Conservation (phyloP, 2,888 invertebrate genomes). For the Diabrotica balteata region DNA sequence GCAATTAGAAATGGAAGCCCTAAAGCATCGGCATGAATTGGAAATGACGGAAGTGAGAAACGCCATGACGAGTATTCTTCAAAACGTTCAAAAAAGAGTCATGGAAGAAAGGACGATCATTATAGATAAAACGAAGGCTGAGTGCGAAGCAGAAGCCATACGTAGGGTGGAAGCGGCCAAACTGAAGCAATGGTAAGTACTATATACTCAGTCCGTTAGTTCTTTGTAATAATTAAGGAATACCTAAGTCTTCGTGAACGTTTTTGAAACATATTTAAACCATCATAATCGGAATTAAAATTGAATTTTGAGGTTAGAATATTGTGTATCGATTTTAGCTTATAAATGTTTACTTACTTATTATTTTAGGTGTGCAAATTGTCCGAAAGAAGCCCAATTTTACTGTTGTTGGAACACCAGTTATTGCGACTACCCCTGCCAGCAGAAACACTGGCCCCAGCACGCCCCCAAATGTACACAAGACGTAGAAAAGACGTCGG, state of each 20-base stretch:
- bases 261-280: too few species aligned
- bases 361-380: slow-evolving; percentile 75
- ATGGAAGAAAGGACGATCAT: slow-evolving; percentile 69
- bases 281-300: too few species aligned
- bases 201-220: slow-evolving; percentile 8
- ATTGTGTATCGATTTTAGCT: too few species aligned
- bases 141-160: slow-evolving; percentile 74
- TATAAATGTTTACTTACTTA: slow-evolving; percentile 10
- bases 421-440: slow-evolving; percentile 90
- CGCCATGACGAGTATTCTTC: slow-evolving; percentile 55
- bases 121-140: slow-evolving; percentile 70
- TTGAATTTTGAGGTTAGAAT: too few species aligned
- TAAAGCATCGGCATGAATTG: slow-evolving; percentile 75
- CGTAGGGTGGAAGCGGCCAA: slow-evolving; percentile 80
- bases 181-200: slow-evolving; percentile 80
- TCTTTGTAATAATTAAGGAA: too few species aligned
- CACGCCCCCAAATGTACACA: slow-evolving; percentile 73
- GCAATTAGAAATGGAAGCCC: slow-evolving; percentile 73
- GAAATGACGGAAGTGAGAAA: slow-evolving; percentile 70
- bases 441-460: slow-evolving; percentile 83
- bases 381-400: slow-evolving; percentile 86
- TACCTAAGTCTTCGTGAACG: too few species aligned
- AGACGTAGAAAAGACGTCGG: slow-evolving; percentile 39
- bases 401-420: slow-evolving; percentile 98
- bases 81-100: slow-evolving; percentile 56